Conservation (phyloP, 2,113 vertebrate genomes). For the Rhodinocichla rosea region DNA sequence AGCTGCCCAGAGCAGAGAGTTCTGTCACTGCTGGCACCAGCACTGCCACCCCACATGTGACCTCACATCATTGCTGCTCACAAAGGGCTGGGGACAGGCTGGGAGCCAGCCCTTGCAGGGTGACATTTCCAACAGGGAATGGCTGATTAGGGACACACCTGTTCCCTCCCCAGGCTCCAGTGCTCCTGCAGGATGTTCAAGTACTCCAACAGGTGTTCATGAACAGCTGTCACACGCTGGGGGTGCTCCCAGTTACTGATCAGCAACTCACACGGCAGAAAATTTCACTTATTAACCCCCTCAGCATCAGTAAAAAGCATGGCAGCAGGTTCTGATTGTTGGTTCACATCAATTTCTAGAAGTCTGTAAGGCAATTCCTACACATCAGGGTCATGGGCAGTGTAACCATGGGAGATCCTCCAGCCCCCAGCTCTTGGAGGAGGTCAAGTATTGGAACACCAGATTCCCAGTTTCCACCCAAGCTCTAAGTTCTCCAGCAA, state of each 20-base stretch:
- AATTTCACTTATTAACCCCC: not conserved
- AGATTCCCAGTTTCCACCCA: not conserved
- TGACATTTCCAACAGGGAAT: accelerated
- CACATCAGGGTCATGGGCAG: accelerated
- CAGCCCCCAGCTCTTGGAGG: not conserved
- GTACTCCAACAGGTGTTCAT: not conserved
- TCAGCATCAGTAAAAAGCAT: not conserved
- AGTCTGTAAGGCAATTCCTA: not conserved
- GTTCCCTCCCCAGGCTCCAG: not conserved
- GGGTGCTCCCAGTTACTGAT: not conserved
- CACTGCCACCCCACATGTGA: not conserved
- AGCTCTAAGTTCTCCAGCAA: not conserved
- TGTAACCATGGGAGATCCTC: accelerated
- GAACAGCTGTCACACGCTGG: not conserved
- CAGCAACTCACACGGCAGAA: accelerated
- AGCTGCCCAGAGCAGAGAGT: not conserved
- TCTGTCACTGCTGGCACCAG: not conserved
- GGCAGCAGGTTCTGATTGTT: not conserved
- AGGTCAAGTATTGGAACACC: not conserved
- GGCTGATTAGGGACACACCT: not conserved
- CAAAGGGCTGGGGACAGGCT: not conserved
- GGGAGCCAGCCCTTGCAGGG: not conserved
- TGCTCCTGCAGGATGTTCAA: accelerated
- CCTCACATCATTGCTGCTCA: accelerated
- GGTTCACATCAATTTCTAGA: not conserved